Base-by-base conservation (phyloP, 2,888 invertebrate species). In the Drosophila pegasa region DNA sequence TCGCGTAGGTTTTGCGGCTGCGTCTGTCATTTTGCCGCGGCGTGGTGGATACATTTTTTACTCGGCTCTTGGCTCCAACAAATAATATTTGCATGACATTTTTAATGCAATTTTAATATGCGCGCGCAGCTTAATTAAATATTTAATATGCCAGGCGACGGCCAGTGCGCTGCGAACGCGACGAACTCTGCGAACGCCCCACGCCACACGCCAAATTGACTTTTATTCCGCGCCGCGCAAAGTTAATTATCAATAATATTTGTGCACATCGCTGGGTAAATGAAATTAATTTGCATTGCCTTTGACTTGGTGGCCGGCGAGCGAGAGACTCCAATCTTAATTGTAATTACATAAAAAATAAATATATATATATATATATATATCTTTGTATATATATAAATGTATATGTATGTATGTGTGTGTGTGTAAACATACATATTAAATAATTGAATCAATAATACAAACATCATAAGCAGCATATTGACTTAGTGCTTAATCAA, bases 91-190 rank as follows among this genome's bases (percentile, higher is more conserved):
- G 54, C 64, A 55, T 76, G 78, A 51, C 70, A 71, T 69, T 75
- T 75, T 72, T 80, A 87, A 85, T 85, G 88, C 78, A 83, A 83
- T 85, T 86, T 85, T 78, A 83, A 86, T 83, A 83, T 88, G 85
- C 88, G 77, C 80, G 77, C 86, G 80, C 77, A 86, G 82, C 84
- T 85, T 83, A 73, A 87, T 88, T 71, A 78, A 88, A 80, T 86
- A 78, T 87, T 85, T 63, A 87, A 77, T 63, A 78, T 71, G 45
- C 45, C 52, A 47, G 55, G 18, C 64, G 48, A 75, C 55, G 57
- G 60, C 40, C 40, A 65, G 45, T 27, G 55, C 22, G 45, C n/a
- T n/a, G n/a, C n/a, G n/a, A n/a, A n/a, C n/a, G n/a, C n/a, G n/a
- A n/a, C n/a, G n/a, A n/a, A n/a, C n/a, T n/a, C n/a, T n/a, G n/a